These are phyloP conservation scores for Drosophila bifasciata DNA, from an alignment of 1,140 invertebrate genomes.

Conservation along the genomic window DNA sequence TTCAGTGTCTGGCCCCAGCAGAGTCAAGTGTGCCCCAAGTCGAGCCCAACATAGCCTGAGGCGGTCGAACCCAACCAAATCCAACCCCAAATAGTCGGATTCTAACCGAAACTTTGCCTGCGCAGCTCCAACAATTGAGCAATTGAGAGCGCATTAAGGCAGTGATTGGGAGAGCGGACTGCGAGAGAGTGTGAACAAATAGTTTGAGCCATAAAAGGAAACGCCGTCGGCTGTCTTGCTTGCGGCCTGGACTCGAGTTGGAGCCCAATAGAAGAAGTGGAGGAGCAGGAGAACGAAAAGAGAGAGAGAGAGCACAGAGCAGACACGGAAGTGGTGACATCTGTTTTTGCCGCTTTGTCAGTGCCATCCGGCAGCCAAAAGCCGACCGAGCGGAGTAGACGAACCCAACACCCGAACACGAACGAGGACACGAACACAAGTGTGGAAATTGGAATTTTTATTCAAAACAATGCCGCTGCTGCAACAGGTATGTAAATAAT, in stretches of 20 bases:
- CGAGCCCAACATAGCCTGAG: slow-evolving; percentile 48
- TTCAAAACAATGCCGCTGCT: slow-evolving; percentile 84
- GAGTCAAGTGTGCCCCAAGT: too few relatives aligned
- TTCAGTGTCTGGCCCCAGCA: slow-evolving; percentile 3
- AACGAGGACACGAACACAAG: slow-evolving; percentile 61
- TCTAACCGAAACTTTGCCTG: slow-evolving; percentile 21
- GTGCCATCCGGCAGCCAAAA: slow-evolving; percentile 61
- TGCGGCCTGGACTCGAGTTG: too few relatives aligned
- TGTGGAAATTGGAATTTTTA: slow-evolving; percentile 84
- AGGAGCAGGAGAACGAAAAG: slow-evolving; percentile 14
- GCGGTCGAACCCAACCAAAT: slow-evolving; percentile 41
- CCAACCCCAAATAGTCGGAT: slow-evolving; percentile 47
- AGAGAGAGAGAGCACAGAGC: slow-evolving; percentile 20
- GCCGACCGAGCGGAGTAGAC: slow-evolving; percentile 17
- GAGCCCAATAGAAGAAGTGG: slow-evolving; percentile 1
- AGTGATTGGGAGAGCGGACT: slow-evolving; percentile 21
- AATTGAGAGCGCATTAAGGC: slow-evolving; percentile 15
- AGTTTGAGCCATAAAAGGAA: slow-evolving; percentile 9
- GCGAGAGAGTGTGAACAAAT: slow-evolving; percentile 23
- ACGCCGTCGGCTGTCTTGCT: slow-evolving; percentile 20
- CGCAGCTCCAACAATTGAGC: slow-evolving; percentile 55
- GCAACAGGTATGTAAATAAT: slow-evolving; percentile 84
- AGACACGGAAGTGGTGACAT: slow-evolving; percentile 77
- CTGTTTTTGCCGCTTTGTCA: slow-evolving; percentile 79
- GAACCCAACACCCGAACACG: slow-evolving; percentile 25